Evolutionary conservation across 2,797 vertebrate species (phyloP), one percentile per base, ranked within the genome.

Genomic region (Danionella dracula): DNA sequence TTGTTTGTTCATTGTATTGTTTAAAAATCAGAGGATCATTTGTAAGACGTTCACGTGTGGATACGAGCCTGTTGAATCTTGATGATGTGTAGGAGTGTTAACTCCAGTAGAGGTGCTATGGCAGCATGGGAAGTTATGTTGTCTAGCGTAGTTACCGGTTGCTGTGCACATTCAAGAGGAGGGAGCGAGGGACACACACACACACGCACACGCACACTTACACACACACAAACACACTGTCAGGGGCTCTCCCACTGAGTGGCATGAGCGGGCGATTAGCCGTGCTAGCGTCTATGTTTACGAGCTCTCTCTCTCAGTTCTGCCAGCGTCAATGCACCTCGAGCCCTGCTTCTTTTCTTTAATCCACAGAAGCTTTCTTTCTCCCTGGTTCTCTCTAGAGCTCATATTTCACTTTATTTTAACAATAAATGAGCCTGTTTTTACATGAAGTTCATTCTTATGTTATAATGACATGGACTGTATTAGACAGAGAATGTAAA

Each of bases 231-330:
- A 92, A 93, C 90, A 93, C 84, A 86, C 90, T 93, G 92, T 93
- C 93, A 93, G 89, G 90, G 88, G 83, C 89, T 89, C 91, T 89
- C 90, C 87, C 85, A 87, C 89, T 93, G 92, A 94, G 92, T 93
- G 93, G 93, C 93, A 92, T 87, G 80, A 90, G 89, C 89, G 91
- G 91, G 91, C 93, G 93, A 95, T 94, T 94, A 94, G 91, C 90
- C 86, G 82, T 83, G 87, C 88, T 90, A 89, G 89, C 88, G 79
- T 86, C 84, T 86, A 88, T 89, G 88, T 87, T 90, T 90, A 83
- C 89, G 89, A 91, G 92, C 91, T 91, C 91, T 92, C 88, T 85
- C 91, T 90, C 92, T 92, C 88, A 85, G 86, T 93, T 90, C 89
- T 77, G 85, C 76, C 2, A 76, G 79, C 66, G 73, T 84, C 85